Base-by-base conservation (phyloP, 2,888 invertebrate species). In the Ophion slaviceki region DNA sequence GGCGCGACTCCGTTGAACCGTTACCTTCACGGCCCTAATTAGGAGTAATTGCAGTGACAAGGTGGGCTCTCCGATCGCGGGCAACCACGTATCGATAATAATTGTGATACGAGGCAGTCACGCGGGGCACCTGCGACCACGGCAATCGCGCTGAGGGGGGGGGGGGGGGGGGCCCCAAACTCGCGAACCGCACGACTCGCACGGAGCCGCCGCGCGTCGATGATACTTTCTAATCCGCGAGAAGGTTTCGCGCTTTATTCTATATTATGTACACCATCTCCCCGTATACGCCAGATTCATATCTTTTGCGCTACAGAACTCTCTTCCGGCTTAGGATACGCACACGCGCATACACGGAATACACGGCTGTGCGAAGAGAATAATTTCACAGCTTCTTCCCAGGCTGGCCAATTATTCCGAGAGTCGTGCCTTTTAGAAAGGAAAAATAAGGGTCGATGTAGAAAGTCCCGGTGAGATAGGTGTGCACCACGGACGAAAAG, bases 221-320 rank as follows among this genome's bases (percentile, higher is more conserved):
- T 81, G 78, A 66, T 86, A 86, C 86, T 86, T 86, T 86, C 86
- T 86, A 86, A 86, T 86, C 71, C 74, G 86, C 53, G 14, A 86
- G 80, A 83, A 81, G 83, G 80, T 86, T 84, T 86, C 81, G 86
- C 86, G 78, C 66, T 79, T 76, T 84, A 81, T 86, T 80, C 81
- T 40, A 64, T 66, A 20, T 57, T 64, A 57, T 24, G 24, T 20
- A 8, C 40, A 8, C 8, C 61, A 61, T 24, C 61, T 61, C 8
- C 40, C 20, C 20, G 67, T 14, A 24, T 24, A 36, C 40, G 14
- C 45, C 40, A 20, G 66, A 17, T 24, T 66, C 14, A 17, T 66
- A 66, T 36, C 66, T 53, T 17, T 53, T 28, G 36, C 36, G 66
- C 36, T 36, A 10, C n/a, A 59, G 17, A 59, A 36, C n/a, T 59